phyloP scores from a whole-genome alignment of 92 coral and sea anemone species.

The Parazoanthus swiftii region DNA sequence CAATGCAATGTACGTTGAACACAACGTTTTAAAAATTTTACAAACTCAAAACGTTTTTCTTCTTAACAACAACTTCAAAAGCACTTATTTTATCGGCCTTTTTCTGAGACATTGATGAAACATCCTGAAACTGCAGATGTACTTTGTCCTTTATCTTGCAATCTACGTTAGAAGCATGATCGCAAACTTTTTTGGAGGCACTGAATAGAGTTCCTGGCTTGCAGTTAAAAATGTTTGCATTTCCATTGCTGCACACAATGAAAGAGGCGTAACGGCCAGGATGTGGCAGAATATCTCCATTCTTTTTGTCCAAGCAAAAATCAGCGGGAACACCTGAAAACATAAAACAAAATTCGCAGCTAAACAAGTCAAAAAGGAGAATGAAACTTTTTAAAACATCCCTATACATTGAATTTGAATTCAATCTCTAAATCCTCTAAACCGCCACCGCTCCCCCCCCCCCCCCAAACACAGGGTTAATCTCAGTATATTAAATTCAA shows the following conservation, averaged over 20 bases:
- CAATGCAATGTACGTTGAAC: neutral
- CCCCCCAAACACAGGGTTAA: no score
- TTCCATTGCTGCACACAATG: slow-evolving; percentile 6
- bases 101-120: neutral
- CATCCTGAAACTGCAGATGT: neutral
- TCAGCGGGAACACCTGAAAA: slow-evolving; percentile 24
- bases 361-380: neutral
- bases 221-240: neutral
- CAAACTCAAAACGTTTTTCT: neutral
- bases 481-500: no score
- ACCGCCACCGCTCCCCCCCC: no score
- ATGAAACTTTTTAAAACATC: neutral
- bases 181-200: neutral
- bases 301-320: slow-evolving; percentile 7
- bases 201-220: neutral
- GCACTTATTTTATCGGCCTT: neutral
- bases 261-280: neutral
- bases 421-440: neutral
- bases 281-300: slow-evolving; percentile 11
- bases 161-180: neutral
- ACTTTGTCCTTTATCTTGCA: neutral
- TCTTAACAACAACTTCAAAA: neutral
- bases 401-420: neutral
- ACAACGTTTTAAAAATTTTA: neutral
- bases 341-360: neutral